These are phyloP conservation scores for Orussus abietinus DNA, from an alignment of 1,140 invertebrate species.

Conservation along the genomic window DNA sequence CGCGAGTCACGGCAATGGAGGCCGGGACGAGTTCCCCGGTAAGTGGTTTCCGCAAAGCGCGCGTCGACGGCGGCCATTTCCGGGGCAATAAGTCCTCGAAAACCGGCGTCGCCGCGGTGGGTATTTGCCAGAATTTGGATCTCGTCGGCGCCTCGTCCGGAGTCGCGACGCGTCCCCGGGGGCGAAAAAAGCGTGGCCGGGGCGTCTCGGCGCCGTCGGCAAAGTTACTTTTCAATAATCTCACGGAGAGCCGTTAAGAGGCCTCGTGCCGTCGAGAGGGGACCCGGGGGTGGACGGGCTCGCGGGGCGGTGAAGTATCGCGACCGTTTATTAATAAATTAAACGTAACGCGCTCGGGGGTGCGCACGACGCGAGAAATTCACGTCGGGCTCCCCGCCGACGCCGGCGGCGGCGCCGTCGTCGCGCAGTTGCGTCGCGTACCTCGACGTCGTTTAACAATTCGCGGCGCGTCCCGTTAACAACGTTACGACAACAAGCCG, in stretches of 20 bases:
- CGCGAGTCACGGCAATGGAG: too few species aligned
- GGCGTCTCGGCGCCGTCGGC: neutral
- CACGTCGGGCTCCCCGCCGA: conserved; percentile 28
- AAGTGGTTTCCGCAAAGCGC: too few species aligned
- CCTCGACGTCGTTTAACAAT: conserved; percentile 43
- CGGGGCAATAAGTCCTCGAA: too few species aligned
- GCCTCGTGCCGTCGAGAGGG: conserved; percentile 1
- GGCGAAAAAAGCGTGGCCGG: neutral
- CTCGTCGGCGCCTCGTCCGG: too few species aligned
- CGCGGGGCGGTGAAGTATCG: too few species aligned
- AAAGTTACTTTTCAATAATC: conserved; percentile 16
- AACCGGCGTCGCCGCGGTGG: too few species aligned
- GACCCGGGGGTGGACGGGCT: conserved; percentile 9
- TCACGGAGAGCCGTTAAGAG: conserved; percentile 14
- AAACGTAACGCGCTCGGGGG: conserved; percentile 8
- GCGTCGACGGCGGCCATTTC: too few species aligned
- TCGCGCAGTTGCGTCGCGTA: conserved; percentile 12
- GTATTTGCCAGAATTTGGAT: neutral
- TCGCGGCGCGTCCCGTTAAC: conserved; percentile 49
- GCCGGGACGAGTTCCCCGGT: too few species aligned
- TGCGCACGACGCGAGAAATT: conserved; percentile 11
- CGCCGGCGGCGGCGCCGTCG: conserved; percentile 13
- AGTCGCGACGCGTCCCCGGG: too few species aligned
- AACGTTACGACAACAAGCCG: conserved; percentile 51
- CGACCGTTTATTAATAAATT: conserved; percentile 30